Evolutionary conservation across 2,797 vertebrate genomes (phyloP), one percentile per base, ranked within the genome.

Genomic region (Sarcophilus harrisii): DNA sequence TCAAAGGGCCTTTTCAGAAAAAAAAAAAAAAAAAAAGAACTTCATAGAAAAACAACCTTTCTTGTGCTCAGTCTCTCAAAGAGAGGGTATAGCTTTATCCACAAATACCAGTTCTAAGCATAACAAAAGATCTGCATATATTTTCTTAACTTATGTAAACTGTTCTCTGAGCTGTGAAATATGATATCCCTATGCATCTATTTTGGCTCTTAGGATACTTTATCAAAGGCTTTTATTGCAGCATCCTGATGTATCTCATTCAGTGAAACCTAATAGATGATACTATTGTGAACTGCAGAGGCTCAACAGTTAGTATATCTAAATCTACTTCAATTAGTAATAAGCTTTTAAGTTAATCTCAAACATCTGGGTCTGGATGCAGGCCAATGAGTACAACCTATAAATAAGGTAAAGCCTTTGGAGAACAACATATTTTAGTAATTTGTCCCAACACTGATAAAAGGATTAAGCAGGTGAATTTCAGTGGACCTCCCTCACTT

Each of bases 1-100:
- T 99, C 99, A 99, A 99, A 99, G 98, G 98, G 96, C 92, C 98
- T 98, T 98, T 99, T 98, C 99, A 98, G 97, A 94, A 98, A 97
- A 98, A 97, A 55, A 6, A 54, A n/a, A 54, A 6, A 54, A 54
- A 9, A 55, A 97, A 98, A 98, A 98, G 97, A 97, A 99, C 94
- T 98, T 98, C 97, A 95, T 97, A 98, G 98, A 98, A 99, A 99
- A 99, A 98, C 96, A 98, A 99, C 98, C 98, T 94, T 94, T 87
- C 57, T 93, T 97, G 96, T 96, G 98, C 97, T 98, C 97, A 98
- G 97, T 98, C 98, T 98, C 97, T 99, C 98, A 99, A 97, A 18
- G 38, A 95, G 90, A 93, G 93, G 91, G 96, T 81, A 96, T 1
- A 94, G 91, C 18, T 24, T 91, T 94, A 96, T 58, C 49, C 66